Evolutionary conservation across 2,113 vertebrate genomes (phyloP).

Genomic region (Halichoerus grypus): DNA sequence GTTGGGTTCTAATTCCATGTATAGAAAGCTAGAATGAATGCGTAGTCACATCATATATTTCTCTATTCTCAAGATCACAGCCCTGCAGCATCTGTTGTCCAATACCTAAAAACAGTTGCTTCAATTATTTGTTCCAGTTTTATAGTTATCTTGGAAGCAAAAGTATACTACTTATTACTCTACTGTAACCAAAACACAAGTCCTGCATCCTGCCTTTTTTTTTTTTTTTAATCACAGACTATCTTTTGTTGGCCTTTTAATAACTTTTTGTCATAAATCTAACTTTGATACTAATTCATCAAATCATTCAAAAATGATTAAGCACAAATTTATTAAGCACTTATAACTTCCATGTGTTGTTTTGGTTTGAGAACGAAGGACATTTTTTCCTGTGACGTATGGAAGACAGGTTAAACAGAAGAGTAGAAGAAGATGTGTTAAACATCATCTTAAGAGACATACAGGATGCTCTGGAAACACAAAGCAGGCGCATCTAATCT

Average conservation of each 20-base stretch:
- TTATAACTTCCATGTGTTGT: not conserved
- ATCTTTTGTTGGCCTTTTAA: not conserved
- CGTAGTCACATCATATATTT: not conserved
- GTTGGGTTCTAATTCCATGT: not conserved
- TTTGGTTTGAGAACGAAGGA: not conserved
- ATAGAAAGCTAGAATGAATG: not conserved
- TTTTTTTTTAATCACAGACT: not conserved
- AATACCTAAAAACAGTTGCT: not conserved
- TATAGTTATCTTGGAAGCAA: not conserved
- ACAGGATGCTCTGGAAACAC: not conserved
- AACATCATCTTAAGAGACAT: not conserved
- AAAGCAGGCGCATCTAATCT: not conserved
- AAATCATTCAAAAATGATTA: not conserved
- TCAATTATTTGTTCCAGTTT: not conserved
- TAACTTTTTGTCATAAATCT: not conserved
- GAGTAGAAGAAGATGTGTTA: not conserved
- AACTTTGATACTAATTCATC: constrained; percentile 16
- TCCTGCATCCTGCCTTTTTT: not conserved
- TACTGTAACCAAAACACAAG: not conserved
- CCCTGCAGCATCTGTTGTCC: not conserved
- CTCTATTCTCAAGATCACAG: not conserved
- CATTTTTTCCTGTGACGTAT: not conserved
- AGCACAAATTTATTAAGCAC: not conserved
- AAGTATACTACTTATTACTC: not conserved
- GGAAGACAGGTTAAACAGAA: constrained; percentile 23